A percentile compares a stretch with the other conserved stretches of the same genome.
Evolutionary conservation across 2,888 invertebrate genomes (phyloP).

Genomic region (Endotricha flammealis): DNA sequence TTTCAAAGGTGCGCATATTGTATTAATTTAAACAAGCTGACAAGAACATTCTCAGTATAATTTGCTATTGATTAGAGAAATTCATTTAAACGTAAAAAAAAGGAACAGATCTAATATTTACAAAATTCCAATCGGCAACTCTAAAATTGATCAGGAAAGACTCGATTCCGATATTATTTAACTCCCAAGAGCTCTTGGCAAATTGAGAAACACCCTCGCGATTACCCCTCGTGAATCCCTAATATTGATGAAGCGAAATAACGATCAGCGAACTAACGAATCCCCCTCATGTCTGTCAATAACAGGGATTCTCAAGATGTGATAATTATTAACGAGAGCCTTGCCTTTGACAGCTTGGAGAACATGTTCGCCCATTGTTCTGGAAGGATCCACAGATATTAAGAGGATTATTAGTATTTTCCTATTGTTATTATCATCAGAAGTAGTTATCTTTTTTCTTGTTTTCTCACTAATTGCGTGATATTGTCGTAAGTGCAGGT

Average conservation of each 20-base stretch:
- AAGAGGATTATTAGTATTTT: neutral
- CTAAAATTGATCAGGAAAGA: too few species aligned
- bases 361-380: slow-evolving; percentile 1
- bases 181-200: neutral
- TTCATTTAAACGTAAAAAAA: too few species aligned
- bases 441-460: neutral
- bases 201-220: neutral
- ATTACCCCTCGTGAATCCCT: neutral
- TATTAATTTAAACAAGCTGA: too few species aligned
- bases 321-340: slow-evolving; percentile 6
- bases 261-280: slow-evolving; percentile 10
- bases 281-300: slow-evolving; percentile 5
- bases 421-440: neutral
- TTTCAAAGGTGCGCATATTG: too few species aligned
- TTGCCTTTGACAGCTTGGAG: slow-evolving; percentile 5
- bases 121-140: too few species aligned
- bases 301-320: slow-evolving; percentile 4
- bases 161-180: neutral
- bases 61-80: too few species aligned
- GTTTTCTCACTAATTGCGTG: too few species aligned
- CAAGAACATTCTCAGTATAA: too few species aligned
- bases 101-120: too few species aligned
- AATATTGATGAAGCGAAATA: slow-evolving; percentile 16
- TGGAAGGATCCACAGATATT: neutral
- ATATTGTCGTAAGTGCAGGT: too few species aligned